These are phyloP conservation scores for Adelognathus sp. DNA, from an alignment of 2,888 invertebrate species.

Conservation along the genomic window DNA sequence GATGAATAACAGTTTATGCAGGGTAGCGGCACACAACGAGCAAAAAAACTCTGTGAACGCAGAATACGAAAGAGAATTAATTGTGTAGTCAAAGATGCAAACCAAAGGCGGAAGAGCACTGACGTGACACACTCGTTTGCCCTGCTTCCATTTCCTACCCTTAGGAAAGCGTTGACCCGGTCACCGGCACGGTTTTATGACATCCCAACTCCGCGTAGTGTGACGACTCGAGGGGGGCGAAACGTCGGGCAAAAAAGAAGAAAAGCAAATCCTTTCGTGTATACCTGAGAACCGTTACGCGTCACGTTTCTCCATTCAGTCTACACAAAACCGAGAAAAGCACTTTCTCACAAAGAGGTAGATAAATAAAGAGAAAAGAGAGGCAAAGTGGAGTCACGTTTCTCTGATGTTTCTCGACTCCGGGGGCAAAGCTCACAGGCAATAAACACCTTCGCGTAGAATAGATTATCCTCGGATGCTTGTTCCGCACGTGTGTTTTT, in stretches of 20 bases:
- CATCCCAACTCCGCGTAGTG: not conserved
- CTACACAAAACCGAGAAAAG: not conserved
- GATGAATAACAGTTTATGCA: not conserved
- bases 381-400: not conserved
- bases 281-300: not conserved
- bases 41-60: not conserved
- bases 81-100: not conserved
- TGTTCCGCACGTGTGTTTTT: not conserved
- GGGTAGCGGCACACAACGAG: not conserved
- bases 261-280: not conserved
- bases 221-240: not conserved
- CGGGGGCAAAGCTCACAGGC: not conserved
- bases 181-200: not conserved
- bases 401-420: not conserved
- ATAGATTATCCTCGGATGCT: conserved; percentile 3
- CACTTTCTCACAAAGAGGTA: conserved; percentile 4
- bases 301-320: not conserved
- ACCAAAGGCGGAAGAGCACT: not conserved
- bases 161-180: not conserved
- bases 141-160: not conserved
- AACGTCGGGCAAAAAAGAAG: not conserved
- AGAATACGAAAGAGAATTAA: not conserved
- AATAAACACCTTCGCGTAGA: not conserved
- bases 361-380: not conserved
- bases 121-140: not conserved